A percentile compares a stretch with the other conserved stretches of the same genome.
Evolutionary conservation across 2,113 vertebrate genomes (phyloP).

Genomic region (Leucopsar rothschildi): DNA sequence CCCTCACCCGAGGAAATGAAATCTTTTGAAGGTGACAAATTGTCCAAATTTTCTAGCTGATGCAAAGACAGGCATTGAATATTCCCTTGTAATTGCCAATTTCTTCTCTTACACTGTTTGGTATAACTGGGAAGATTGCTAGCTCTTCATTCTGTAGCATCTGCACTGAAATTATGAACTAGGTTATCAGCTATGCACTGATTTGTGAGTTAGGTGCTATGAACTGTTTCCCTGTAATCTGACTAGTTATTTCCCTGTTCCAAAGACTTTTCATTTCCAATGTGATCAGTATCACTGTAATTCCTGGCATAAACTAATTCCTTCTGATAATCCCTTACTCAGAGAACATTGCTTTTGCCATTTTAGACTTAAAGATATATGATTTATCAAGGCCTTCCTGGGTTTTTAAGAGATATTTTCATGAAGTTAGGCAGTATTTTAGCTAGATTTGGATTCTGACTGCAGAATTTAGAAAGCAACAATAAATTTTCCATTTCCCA

Average conservation of each 20-base stretch:
- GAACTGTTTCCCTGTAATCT: neutral
- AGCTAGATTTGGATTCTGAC: slow-evolving; percentile 2
- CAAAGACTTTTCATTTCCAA: neutral
- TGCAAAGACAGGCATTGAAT: neutral
- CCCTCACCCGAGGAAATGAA: neutral
- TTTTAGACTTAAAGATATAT: neutral
- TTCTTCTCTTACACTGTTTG: neutral
- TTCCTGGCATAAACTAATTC: neutral
- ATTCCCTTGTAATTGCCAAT: neutral
- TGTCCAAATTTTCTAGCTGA: neutral
- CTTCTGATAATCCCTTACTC: neutral
- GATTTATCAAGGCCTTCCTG: neutral
- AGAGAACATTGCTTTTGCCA: neutral
- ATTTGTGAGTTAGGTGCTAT: neutral
- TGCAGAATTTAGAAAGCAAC: slow-evolving; percentile 1
- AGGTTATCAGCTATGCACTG: neutral
- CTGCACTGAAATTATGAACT: neutral
- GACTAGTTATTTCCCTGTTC: neutral
- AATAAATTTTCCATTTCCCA: slow-evolving; percentile 8
- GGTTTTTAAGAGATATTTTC: slow-evolving; percentile 1
- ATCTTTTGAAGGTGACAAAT: neutral
- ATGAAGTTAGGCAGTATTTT: neutral
- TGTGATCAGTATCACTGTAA: neutral
- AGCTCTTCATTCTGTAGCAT: neutral
- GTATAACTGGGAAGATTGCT: neutral